A percentile compares a stretch with the other conserved stretches of the same genome.
Conservation (phyloP, 2,797 vertebrate genomes). For the Acanthurus leucopareius region DNA sequence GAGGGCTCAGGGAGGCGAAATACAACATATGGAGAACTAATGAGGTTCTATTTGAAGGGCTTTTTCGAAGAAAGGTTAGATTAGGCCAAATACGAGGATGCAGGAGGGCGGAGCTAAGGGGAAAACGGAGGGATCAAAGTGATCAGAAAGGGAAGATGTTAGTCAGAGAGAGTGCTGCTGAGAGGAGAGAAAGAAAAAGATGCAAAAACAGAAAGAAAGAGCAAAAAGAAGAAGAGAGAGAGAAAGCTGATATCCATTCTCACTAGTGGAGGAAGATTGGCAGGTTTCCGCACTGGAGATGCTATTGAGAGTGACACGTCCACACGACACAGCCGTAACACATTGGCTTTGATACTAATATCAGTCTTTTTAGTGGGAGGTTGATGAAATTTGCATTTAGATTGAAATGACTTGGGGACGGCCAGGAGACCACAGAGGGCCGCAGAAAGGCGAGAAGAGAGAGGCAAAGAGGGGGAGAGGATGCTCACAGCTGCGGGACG, state of each 20-base stretch:
- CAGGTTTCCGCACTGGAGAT: constrained; percentile 61
- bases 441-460: constrained; percentile 58
- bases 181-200: constrained; percentile 2
- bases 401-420: constrained; percentile 84
- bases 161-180: constrained; percentile 10
- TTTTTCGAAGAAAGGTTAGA: constrained; percentile 62
- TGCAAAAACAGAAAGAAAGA: background rate
- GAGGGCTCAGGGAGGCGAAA: constrained; percentile 53
- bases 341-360: constrained; percentile 83
- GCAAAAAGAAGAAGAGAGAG: constrained; percentile 13
- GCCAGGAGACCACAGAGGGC: constrained; percentile 79
- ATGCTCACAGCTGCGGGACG: constrained; percentile 39
- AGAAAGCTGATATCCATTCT: constrained; percentile 57
- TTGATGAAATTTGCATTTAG: constrained; percentile 86
- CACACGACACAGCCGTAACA: constrained; percentile 67
- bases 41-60: constrained; percentile 67
- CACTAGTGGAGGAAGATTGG: constrained; percentile 59
- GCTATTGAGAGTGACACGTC: constrained; percentile 72
- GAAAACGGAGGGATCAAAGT: constrained; percentile 49
- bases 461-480: background rate
- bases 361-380: constrained; percentile 81
- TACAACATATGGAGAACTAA: constrained; percentile 73
- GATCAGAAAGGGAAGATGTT: constrained; percentile 37
- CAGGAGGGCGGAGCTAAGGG: constrained; percentile 22
- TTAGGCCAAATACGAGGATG: constrained; percentile 53